Percentiles rank a stretch among this genome's conserved stretches.
These are phyloP conservation scores for Diorhabda elongata DNA, from an alignment of 1,140 invertebrate species.

Conservation along the genomic window DNA sequence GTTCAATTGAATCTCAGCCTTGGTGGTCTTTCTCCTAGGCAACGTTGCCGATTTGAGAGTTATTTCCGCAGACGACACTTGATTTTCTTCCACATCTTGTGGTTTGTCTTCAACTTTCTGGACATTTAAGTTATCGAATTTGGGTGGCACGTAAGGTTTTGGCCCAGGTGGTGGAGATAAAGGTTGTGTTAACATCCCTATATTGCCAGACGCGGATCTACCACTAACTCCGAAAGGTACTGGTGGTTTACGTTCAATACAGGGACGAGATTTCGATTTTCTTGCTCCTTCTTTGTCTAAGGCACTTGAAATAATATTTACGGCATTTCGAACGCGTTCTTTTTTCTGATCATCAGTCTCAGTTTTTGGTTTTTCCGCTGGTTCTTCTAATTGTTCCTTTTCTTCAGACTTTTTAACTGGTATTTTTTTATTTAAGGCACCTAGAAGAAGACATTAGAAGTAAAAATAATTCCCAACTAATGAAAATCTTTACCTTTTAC, in stretches of 20 bases:
- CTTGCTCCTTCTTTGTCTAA: conserved; percentile 52
- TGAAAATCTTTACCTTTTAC: conserved; percentile 31
- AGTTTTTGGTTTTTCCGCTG: conserved; percentile 37
- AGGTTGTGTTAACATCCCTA: conserved; percentile 35
- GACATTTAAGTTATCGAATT: conserved; percentile 22
- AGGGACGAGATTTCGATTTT: conserved; percentile 49
- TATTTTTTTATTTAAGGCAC: conserved; percentile 31
- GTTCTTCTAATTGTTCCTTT: conserved; percentile 33
- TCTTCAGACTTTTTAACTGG: conserved; percentile 42
- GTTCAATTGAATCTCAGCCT: conserved; percentile 61
- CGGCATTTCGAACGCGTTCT: conserved; percentile 53
- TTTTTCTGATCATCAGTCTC: conserved; percentile 47
- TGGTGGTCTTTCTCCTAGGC: conserved; percentile 60
- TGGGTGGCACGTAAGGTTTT: conserved; percentile 35
- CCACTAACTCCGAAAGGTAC: conserved; percentile 53
- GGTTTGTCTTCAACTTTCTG: conserved; percentile 20
- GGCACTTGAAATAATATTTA: conserved; percentile 57
- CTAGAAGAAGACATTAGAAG: neutral
- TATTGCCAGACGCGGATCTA: conserved; percentile 51
- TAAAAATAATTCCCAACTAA: neutral
- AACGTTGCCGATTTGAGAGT: conserved; percentile 63
- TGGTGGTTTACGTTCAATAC: conserved; percentile 53
- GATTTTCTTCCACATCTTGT: conserved; percentile 38
- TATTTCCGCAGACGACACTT: conserved; percentile 58
- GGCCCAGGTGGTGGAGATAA: conserved; percentile 34